Conservation (phyloP, 2,113 vertebrate genomes). For the Suricata suricatta region DNA sequence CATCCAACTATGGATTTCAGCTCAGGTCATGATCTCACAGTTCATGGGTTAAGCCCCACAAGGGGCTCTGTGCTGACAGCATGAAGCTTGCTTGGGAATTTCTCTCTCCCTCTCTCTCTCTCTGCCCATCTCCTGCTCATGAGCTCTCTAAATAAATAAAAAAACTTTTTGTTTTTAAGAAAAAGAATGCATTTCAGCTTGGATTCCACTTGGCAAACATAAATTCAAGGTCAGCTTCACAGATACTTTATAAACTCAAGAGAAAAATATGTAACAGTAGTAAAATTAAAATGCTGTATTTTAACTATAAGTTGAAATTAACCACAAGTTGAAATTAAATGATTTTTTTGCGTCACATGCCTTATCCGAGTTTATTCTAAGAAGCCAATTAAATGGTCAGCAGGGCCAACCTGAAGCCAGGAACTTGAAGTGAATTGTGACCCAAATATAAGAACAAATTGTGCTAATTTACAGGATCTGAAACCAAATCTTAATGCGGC, state of each 20-base stretch:
- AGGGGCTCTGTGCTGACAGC: too few relatives aligned
- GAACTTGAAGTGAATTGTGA: not conserved
- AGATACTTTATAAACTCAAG: not conserved
- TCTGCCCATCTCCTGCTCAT: too few relatives aligned
- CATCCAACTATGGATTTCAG: too few relatives aligned
- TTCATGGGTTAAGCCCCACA: too few relatives aligned
- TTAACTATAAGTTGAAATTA: not conserved
- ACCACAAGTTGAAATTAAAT: not conserved
- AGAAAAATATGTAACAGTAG: not conserved
- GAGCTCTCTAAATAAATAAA: too few relatives aligned
- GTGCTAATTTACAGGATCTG: not conserved
- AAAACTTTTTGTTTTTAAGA: too few relatives aligned
- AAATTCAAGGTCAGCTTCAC: not conserved
- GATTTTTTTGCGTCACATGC: not conserved
- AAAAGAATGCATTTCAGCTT: not conserved
- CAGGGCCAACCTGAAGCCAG: not conserved
- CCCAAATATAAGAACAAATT: conserved; percentile 13
- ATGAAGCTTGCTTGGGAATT: too few relatives aligned
- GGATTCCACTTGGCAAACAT: not conserved
- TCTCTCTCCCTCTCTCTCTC: too few relatives aligned
- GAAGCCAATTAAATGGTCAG: not conserved
- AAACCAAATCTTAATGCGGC: not conserved
- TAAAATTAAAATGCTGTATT: conserved; percentile 8
- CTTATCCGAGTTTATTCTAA: not conserved
- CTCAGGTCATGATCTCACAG: too few relatives aligned